Evolutionary conservation across 2,797 vertebrate species (phyloP).

Genomic region (Sparus aurata): DNA sequence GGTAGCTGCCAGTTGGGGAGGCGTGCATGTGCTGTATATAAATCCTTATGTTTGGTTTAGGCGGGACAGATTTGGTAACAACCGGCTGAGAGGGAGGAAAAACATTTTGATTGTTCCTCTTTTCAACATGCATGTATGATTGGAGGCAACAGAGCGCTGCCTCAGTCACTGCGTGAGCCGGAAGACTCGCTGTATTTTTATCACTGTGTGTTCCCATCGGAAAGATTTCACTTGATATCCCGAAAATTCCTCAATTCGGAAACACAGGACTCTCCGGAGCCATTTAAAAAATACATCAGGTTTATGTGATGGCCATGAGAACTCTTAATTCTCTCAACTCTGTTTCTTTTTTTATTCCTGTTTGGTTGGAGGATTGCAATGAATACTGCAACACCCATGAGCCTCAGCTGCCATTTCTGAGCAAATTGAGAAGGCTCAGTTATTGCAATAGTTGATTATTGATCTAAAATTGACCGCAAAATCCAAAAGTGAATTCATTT

Average conservation of each 20-base stretch:
- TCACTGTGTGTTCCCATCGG: no score
- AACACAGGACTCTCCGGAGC: neutral
- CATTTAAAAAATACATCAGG: neutral
- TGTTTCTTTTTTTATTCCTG: neutral
- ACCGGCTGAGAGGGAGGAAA: slow-evolving; percentile 21
- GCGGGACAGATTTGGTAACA: slow-evolving; percentile 46
- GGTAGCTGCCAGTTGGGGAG: slow-evolving; percentile 38
- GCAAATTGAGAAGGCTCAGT: neutral
- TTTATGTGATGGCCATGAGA: neutral
- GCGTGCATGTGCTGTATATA: slow-evolving; percentile 38
- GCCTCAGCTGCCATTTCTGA: neutral
- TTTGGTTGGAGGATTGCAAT: neutral
- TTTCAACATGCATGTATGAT: neutral
- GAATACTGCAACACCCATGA: neutral
- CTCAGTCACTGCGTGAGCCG: neutral
- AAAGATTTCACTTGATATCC: neutral
- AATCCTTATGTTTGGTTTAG: slow-evolving; percentile 45
- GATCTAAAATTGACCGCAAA: neutral
- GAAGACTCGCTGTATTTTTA: neutral
- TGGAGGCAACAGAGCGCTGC: neutral
- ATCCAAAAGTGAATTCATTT: neutral
- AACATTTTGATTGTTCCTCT: slow-evolving; percentile 17
- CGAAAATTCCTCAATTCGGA: neutral
- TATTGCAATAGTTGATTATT: neutral
- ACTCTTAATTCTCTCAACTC: neutral